A percentile compares a stretch with the other conserved stretches of the same genome.
Conservation (phyloP, 2,797 vertebrate genomes). For the Phoxinus dragarum region DNA sequence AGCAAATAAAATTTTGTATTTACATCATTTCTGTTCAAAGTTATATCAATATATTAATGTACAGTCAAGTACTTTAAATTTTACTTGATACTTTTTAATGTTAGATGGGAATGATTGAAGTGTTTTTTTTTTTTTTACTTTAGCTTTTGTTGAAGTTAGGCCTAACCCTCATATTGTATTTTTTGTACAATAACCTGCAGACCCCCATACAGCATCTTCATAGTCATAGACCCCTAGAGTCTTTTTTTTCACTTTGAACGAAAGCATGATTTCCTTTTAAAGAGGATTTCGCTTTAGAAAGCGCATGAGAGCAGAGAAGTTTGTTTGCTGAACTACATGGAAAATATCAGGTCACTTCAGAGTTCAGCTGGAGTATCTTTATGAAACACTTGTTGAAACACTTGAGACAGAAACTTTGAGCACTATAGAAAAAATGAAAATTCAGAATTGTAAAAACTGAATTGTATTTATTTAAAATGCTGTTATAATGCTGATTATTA, state of each 20-base stretch:
- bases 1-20: neutral
- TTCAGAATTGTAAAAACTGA: neutral
- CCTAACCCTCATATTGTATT: no score
- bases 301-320: neutral
- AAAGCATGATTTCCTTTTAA: neutral
- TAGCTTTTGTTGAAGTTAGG: neutral
- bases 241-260: neutral
- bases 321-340: neutral
- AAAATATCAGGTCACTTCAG: neutral
- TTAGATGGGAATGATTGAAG: neutral
- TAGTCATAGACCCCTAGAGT: neutral
- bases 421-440: neutral
- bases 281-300: neutral
- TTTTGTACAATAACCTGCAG: neutral
- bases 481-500: neutral
- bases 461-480: slow-evolving; percentile 2
- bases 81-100: neutral
- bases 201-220: neutral
- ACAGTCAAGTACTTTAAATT: neutral
- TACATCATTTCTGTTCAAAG: neutral
- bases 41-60: neutral
- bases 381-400: slow-evolving; percentile 8
- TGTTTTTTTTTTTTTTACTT: neutral
- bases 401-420: neutral
- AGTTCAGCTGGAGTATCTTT: neutral